Conservation (phyloP, 2,888 invertebrate species). For the Chirona hameri region DNA sequence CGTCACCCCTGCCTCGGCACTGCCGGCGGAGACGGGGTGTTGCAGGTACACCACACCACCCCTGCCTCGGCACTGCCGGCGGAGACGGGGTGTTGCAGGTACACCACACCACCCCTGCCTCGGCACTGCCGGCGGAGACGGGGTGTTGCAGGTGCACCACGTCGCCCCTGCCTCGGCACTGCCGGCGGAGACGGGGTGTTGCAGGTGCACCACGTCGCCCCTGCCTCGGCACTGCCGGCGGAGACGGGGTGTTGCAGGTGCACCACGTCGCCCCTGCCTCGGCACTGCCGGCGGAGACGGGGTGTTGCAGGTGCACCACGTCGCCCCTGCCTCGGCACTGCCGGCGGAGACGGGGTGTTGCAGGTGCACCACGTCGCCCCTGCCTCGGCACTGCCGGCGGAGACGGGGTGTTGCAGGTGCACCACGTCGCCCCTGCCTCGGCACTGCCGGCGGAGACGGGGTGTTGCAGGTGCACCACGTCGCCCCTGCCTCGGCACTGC, state of each 20-base stretch:
- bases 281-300: not conserved
- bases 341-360: not conserved
- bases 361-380: not conserved
- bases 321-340: not conserved
- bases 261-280: not conserved
- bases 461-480: too few species aligned
- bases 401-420: too few species aligned
- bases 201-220: too few species aligned
- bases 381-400: not conserved
- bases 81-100: too few species aligned
- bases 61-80: not conserved
- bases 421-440: not conserved
- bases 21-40: not conserved
- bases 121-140: not conserved
- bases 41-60: not conserved
- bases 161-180: not conserved
- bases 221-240: not conserved
- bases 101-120: not conserved
- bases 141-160: too few species aligned
- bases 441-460: not conserved
- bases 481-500: not conserved
- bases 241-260: too few species aligned
- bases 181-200: not conserved
- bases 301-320: too few species aligned
- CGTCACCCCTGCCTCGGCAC: not conserved